Percentiles rank a stretch among this genome's conserved stretches.
Evolutionary conservation across 2,113 vertebrate genomes (phyloP).

Genomic region (Hucho hucho): DNA sequence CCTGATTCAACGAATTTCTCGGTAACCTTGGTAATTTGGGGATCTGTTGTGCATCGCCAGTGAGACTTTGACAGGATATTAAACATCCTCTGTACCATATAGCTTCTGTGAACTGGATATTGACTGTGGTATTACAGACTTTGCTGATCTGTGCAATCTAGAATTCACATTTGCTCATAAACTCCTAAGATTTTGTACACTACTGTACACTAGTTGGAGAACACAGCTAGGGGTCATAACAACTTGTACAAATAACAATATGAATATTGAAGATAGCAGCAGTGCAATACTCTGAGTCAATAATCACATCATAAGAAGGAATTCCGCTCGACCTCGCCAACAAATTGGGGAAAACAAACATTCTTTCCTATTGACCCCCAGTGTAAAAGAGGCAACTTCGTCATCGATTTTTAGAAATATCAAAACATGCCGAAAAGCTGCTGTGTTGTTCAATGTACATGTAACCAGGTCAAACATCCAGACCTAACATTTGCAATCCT

Average conservation of each 20-base stretch:
- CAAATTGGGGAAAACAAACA: no score
- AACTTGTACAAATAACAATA: neutral
- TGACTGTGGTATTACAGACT: constrained; percentile 1
- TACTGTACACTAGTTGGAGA: neutral
- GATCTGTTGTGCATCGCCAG: neutral
- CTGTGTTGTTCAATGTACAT: neutral
- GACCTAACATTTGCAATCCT: no score
- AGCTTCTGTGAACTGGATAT: constrained; percentile 16
- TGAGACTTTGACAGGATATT: constrained; percentile 17
- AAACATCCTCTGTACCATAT: neutral
- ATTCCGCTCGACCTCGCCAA: no score
- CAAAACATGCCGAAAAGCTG: no score
- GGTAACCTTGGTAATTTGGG: constrained; percentile 17
- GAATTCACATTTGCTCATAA: neutral
- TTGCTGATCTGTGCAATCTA: neutral
- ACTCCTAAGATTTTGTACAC: neutral
- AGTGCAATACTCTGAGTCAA: no score
- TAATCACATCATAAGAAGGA: no score
- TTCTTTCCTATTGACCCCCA: no score
- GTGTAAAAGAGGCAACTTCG: no score
- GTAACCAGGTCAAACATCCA: no score
- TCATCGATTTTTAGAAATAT: no score
- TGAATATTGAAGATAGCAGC: no score
- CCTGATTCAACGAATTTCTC: constrained; percentile 3
- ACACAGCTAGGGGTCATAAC: neutral